These are phyloP conservation scores for Cairina moschata DNA, from an alignment of 2,113 vertebrate species.

Conservation along the genomic window DNA sequence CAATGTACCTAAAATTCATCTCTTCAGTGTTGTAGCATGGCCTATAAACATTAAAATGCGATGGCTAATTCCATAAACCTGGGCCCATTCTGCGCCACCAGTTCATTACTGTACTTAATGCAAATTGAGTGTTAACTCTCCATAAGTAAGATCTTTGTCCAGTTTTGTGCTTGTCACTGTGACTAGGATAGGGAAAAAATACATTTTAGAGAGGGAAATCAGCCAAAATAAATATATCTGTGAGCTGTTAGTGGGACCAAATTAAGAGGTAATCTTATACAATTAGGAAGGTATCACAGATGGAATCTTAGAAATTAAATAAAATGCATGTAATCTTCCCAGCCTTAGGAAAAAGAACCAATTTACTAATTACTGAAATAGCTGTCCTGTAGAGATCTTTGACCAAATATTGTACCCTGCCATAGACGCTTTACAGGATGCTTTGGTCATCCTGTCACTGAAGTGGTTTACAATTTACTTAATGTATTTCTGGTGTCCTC, in stretches of 20 bases:
- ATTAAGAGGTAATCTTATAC: background rate
- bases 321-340: background rate
- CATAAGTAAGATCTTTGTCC: background rate
- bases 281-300: background rate
- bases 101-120: background rate
- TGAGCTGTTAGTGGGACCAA: background rate
- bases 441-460: background rate
- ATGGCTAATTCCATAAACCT: background rate
- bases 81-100: background rate
- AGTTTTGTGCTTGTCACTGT: background rate
- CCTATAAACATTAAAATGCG: background rate
- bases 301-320: background rate
- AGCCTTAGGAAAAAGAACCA: background rate
- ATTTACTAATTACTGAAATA: background rate
- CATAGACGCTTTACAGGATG: background rate
- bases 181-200: background rate
- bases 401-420: background rate
- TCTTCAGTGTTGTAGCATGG: background rate
- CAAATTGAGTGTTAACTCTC: conserved; percentile 8
- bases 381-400: background rate
- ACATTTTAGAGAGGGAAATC: background rate
- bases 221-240: background rate
- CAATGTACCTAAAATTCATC: background rate
- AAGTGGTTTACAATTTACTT: background rate
- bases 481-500: background rate